Evolutionary conservation across 2,113 vertebrate species (phyloP), one percentile per base, ranked within the genome.

Genomic region (Oreochromis tanganicae): DNA sequence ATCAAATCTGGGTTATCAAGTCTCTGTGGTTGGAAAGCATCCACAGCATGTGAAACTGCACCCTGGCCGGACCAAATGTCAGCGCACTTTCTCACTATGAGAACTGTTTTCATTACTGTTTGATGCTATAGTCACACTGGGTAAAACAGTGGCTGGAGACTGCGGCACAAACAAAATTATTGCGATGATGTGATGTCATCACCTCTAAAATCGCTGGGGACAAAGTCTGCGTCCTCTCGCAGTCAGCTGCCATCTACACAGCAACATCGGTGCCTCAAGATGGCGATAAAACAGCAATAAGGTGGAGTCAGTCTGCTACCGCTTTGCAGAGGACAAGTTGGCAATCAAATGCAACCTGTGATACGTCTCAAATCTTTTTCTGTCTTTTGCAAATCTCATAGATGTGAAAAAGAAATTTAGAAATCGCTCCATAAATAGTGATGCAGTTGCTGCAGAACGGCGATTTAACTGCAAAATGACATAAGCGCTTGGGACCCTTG

Each of bases 1-100:
- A 89, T 89, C 91, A 94, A 94, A 95, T 94, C 90, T 91, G 91
- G 88, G 89, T 68, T 68, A 68, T 68, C 36, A 68, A 68, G 41
- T 82, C 29, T 86, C 89, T 82, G 82, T 73, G 82, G 81, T 86
- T 90, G 84, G 87, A 87, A 54, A 88, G 84, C 61, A 56, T 89
- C 81, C 80, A 91, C 36, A 50, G 32, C 52, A 48, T 83, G 50
- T 63, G 63, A 86, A 88, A 34, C 55, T 56, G 34, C 43, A 68
- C 48, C 38, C 24, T 24, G 84, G 21, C 48, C 12, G 4, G 3
- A 17, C 27, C 63, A 54, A 87, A 80, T 78, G 73, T 78, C 17
- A 61, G 56, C 46, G 50, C 17, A 87, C 27, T 17, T 78, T 78
- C 17, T 5, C 46, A 56, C 36, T 59, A 6, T 24, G 34, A 41